Evolutionary conservation across 2,113 vertebrate species (phyloP), one percentile per base, ranked within the genome.

Genomic region (Penelope pileata): DNA sequence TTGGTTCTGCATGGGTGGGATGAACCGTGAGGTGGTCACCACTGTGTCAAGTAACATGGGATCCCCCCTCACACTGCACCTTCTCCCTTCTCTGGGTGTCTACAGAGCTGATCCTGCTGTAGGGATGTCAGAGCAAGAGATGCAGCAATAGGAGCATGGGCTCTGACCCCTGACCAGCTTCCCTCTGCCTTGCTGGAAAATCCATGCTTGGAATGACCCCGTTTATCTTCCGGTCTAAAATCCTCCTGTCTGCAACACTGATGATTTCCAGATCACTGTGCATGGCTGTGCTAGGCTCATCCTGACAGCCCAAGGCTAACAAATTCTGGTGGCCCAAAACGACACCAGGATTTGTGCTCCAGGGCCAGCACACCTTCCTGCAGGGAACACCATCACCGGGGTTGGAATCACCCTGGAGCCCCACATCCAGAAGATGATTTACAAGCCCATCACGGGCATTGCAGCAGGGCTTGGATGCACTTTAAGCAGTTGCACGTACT

Each of bases 401-500:
- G 40, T 18, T 19, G 67, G 78, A 88, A 24, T 5, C 15, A 53
- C 68, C 42, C 0, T 4, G 23, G 32, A 83, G n/a, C 29, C 59
- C 72, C 10, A 2, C 4, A 24, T 4, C 30, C 69, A 34, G n/a
- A 47, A 34, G 36, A 5, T 36, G 29, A 36, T 51, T 94, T 77
- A 12, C 59, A 54, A 90, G 54, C 54, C 54, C 38, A 24, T 22
- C 48, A 1, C 0, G 0, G 86, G 51, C 93, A 26, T 5, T 74
- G 83, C 91, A 80, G 83, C 15, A 43, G 60, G 34, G 47, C 58
- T 59, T 4, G 38, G 90, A 19, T 64, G 79, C 68, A 34, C 4
- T 27, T 75, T 81, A 86, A 90, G 30, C 58, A 78, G 68, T 90
- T 90, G 80, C 84, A 84, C 69, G 78, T 72, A 96, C 48, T 96